Evolutionary conservation across 2,113 vertebrate species (phyloP).

Genomic region (Vimba vimba): DNA sequence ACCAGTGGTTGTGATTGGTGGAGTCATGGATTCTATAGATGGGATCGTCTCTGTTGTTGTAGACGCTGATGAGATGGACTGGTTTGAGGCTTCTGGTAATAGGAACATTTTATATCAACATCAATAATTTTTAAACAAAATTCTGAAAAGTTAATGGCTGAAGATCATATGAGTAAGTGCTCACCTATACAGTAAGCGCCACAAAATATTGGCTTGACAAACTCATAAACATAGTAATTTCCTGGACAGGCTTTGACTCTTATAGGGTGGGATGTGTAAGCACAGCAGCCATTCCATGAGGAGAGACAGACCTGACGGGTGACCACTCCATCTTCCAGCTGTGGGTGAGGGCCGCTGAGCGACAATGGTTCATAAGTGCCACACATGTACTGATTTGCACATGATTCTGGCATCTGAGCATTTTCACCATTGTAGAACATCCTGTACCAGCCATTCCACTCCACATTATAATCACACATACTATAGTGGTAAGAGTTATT

Average conservation of each 20-base stretch:
- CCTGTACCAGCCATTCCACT: constrained; percentile 35
- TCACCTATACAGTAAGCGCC: background rate
- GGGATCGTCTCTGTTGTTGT: background rate
- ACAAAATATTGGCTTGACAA: background rate
- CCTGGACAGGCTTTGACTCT: constrained; percentile 30
- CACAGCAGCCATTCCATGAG: background rate
- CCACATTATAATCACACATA: constrained; percentile 24
- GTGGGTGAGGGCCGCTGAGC: background rate
- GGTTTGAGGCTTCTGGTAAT: background rate
- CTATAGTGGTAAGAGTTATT: background rate
- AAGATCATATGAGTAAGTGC: background rate
- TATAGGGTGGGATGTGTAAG: background rate
- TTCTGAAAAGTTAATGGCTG: too few species aligned
- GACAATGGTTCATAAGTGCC: background rate
- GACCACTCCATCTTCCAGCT: constrained; percentile 14
- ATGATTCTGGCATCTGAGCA: background rate
- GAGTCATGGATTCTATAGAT: background rate
- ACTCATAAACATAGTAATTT: constrained; percentile 29
- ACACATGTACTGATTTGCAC: rapidly evolving
- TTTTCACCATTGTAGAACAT: background rate
- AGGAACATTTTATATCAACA: background rate
- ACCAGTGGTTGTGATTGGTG: background rate
- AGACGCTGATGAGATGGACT: background rate
- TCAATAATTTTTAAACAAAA: background rate
- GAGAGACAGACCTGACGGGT: background rate